Percentiles rank a stretch among this genome's conserved stretches.
Conservation (phyloP, 2,797 vertebrate species). For the Netta rufina region DNA sequence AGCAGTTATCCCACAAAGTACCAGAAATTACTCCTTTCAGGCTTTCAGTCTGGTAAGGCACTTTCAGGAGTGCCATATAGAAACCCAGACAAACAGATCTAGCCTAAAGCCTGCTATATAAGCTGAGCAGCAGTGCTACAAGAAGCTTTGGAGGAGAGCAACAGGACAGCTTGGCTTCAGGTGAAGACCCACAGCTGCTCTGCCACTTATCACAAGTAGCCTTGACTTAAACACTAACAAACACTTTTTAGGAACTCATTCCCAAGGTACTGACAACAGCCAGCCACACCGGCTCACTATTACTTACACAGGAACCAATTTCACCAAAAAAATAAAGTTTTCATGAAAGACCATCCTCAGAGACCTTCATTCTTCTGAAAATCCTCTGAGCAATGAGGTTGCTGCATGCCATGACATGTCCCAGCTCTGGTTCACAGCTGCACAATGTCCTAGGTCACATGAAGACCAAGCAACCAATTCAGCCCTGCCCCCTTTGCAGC, state of each 20-base stretch:
- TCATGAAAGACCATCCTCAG: neutral
- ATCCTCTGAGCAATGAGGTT: neutral
- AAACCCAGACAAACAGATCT: neutral
- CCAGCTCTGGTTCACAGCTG: neutral
- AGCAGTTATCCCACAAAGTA: constrained; percentile 31
- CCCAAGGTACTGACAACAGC: neutral
- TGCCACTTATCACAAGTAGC: neutral
- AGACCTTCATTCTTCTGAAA: neutral
- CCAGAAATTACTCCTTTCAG: neutral
- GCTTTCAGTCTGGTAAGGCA: neutral
- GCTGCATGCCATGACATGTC: neutral
- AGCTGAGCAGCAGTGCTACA: neutral
- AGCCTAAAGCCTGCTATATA: neutral
- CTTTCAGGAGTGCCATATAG: neutral
- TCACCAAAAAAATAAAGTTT: neutral
- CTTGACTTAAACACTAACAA: neutral
- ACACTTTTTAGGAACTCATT: neutral
- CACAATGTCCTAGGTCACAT: neutral
- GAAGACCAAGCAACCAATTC: neutral
- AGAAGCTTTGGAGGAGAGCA: fast-evolving
- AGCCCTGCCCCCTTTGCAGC: neutral
- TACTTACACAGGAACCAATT: neutral
- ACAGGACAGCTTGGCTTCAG: neutral
- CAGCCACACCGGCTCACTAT: neutral
- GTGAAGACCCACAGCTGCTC: neutral